Percentiles rank a stretch among this genome's conserved stretches.
phyloP scores from a whole-genome alignment of 2,888 invertebrate species.

The Morpho achilles region DNA sequence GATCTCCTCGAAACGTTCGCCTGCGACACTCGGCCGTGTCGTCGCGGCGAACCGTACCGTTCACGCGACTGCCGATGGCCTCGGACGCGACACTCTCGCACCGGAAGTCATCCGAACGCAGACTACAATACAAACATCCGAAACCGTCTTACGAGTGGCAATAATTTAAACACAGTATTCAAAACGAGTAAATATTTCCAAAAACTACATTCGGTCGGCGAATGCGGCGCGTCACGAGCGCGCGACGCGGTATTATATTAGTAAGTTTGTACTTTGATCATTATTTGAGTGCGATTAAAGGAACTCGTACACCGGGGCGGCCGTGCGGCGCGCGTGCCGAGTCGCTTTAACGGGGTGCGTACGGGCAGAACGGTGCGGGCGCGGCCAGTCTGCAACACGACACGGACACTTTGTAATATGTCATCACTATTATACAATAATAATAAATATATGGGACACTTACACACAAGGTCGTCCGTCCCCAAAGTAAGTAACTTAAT shows the following conservation, averaged over 20 bases:
- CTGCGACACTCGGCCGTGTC: too few species aligned
- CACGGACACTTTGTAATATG: background rate
- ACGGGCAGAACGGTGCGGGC: background rate
- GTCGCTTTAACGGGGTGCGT: constrained; percentile 5
- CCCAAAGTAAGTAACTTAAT: too few species aligned
- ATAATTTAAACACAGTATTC: constrained; percentile 35
- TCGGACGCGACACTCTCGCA: background rate
- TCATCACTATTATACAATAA: too few species aligned
- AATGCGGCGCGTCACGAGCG: constrained; percentile 22
- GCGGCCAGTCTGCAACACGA: background rate
- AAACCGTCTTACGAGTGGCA: constrained; percentile 26
- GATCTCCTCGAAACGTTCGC: too few species aligned
- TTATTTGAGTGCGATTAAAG: constrained; percentile 41
- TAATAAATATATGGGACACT: too few species aligned
- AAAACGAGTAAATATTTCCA: constrained; percentile 59
- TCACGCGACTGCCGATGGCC: background rate
- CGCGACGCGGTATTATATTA: constrained; percentile 26
- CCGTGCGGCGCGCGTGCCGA: constrained; percentile 19
- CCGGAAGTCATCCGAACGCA: constrained; percentile 1
- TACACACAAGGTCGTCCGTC: too few species aligned
- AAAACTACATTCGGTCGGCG: constrained; percentile 42
- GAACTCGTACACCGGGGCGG: constrained; percentile 36
- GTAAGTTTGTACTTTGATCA: constrained; percentile 52
- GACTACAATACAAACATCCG: constrained; percentile 23
- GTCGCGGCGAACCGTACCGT: background rate